Percentiles rank a stretch among this genome's conserved stretches.
Conservation (phyloP, 30 jellyfish, hydroid and myxozoan species). For the Clytia hemisphaerica region DNA sequence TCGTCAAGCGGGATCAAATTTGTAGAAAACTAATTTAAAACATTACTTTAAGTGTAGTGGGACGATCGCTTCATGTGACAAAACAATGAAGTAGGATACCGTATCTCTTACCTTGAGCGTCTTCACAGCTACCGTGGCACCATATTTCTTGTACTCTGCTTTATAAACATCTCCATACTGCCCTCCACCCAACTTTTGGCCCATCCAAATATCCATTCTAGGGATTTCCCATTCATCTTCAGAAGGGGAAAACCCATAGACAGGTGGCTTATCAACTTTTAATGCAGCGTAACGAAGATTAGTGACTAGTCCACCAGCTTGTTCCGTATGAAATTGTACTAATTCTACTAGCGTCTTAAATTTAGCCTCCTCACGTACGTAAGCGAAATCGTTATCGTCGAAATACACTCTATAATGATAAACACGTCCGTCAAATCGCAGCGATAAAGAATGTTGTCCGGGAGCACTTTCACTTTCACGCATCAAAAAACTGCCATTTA, state of each 20-base stretch:
- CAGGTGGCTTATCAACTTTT: slow-evolving; percentile 80
- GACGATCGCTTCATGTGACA: neutral
- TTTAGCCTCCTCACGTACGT: slow-evolving; percentile 79
- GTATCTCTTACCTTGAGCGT: slow-evolving; percentile 63
- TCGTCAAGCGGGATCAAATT: no score
- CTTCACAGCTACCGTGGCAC: slow-evolving; percentile 92
- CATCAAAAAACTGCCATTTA: slow-evolving; percentile 80
- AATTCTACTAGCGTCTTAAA: slow-evolving; percentile 73
- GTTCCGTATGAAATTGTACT: slow-evolving; percentile 64
- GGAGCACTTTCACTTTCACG: slow-evolving; percentile 95
- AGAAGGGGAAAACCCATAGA: slow-evolving; percentile 71
- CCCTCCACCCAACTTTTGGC: slow-evolving; percentile 94
- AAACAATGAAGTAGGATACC: neutral
- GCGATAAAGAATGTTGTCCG: slow-evolving; percentile 91
- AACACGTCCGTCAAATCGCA: slow-evolving; percentile 85
- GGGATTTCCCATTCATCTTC: slow-evolving; percentile 94
- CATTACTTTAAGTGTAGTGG: neutral
- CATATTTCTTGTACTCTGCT: slow-evolving; percentile 77
- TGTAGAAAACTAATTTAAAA: no score
- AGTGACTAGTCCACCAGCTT: slow-evolving; percentile 90
- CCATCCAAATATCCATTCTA: slow-evolving; percentile 78
- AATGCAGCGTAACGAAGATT: slow-evolving; percentile 84
- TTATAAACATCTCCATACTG: slow-evolving; percentile 94
- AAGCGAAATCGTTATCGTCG: slow-evolving; percentile 67
- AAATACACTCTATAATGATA: slow-evolving; percentile 83